A percentile compares a stretch with the other conserved stretches of the same genome.
Evolutionary conservation across 1,140 invertebrate species (phyloP).

Genomic region (Caerostris extrusa): DNA sequence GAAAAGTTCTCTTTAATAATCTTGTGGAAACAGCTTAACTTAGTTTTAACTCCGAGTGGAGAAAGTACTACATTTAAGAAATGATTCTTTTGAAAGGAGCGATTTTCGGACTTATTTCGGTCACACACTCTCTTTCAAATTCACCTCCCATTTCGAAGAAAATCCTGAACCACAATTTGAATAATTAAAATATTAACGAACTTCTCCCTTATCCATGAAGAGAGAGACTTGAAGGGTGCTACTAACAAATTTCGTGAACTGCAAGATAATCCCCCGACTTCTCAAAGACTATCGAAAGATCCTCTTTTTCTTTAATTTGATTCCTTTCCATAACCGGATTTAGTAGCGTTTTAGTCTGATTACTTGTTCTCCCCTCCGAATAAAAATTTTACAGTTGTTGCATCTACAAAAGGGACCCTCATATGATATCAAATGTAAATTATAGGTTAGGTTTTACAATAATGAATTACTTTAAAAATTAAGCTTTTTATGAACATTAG

Average conservation of each 20-base stretch:
- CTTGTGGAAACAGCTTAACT: no score
- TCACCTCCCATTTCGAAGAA: not conserved
- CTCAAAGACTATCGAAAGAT: slow-evolving; percentile 17
- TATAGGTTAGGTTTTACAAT: not conserved
- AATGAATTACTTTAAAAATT: no score
- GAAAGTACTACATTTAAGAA: not conserved
- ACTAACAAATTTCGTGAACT: slow-evolving; percentile 20
- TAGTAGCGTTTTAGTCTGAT: slow-evolving; percentile 56
- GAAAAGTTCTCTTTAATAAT: no score
- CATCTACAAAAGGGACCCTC: not conserved
- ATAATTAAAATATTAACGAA: slow-evolving; percentile 55
- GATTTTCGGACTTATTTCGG: not conserved
- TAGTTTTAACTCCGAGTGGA: not conserved
- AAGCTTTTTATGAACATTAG: no score
- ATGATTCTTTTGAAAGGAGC: not conserved
- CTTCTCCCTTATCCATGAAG: not conserved
- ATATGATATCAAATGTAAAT: not conserved
- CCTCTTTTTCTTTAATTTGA: slow-evolving; percentile 50
- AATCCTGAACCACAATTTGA: slow-evolving; percentile 17
- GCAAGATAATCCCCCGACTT: not conserved
- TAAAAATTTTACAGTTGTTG: slow-evolving; percentile 45
- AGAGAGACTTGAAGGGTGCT: not conserved
- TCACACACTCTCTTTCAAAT: not conserved
- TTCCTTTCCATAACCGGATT: slow-evolving; percentile 53
- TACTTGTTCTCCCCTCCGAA: slow-evolving; percentile 31